Evolutionary conservation across 2,888 invertebrate species (phyloP), one percentile per base, ranked within the genome.

Genomic region (Campaea margaritaria): DNA sequence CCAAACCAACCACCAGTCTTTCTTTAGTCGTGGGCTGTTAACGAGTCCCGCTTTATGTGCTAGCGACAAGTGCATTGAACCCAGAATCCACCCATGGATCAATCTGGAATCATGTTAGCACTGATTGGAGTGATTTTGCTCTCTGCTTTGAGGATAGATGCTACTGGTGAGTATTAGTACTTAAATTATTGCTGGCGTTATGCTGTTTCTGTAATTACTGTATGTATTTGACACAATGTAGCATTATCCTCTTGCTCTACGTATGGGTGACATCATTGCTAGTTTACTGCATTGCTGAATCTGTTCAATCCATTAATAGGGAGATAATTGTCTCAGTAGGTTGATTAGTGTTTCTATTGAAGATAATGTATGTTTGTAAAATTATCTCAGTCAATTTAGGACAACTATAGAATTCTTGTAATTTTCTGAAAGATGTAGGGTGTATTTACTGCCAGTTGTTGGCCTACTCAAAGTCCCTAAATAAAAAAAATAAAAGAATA

Each of bases 31-130:
- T 69, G 73, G 67, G 71, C 72, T 69, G 73, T 77, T 81, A 75
- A 81, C 78, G 78, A 82, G 76, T 55, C 63, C 58, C 69, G 71
- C 73, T 82, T 78, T 70, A 76, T 71, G 71, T 65, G 62, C 57
- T 69, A 69, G 71, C 69, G 67, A 67, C 75, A 65, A 81, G 84
- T 78, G 72, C 79, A 72, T 79, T 81, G 78, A 82, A 82, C 83
- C 67, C 69, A 50, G 56, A 65, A 51, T 64, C 58, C 67, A 49
- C 65, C 61, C 72, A 78, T 78, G 73, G 74, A 79, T 64, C 64
- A 58, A 69, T 78, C 71, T 74, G 67, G 76, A 76, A 85, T 68
- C 52, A 76, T 81, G 78, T 61, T 60, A 53, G 68, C 68, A 58
- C 59, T 81, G 52, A 66, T 76, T 68, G 67, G 73, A 58, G 56